Conservation (phyloP, 2,888 invertebrate species). For the Rotaria socialis region DNA sequence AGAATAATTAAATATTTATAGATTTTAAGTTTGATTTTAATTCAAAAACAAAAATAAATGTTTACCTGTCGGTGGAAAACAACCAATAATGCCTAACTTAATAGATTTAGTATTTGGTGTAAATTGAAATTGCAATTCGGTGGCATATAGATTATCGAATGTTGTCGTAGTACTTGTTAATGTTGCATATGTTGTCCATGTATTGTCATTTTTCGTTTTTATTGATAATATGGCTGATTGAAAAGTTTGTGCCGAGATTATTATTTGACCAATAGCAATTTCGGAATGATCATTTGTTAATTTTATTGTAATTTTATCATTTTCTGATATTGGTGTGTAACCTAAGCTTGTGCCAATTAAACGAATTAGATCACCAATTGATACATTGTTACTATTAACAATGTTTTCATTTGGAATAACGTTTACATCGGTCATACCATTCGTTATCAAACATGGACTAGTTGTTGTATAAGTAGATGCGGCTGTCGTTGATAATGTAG, state of each 20-base stretch:
- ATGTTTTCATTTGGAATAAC: background rate
- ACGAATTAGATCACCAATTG: background rate
- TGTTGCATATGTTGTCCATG: background rate
- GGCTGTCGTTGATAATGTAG: background rate
- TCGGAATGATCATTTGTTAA: background rate
- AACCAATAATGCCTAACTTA: background rate
- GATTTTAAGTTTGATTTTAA: background rate
- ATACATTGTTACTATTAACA: background rate
- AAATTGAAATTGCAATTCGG: background rate
- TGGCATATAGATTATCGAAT: constrained; percentile 1
- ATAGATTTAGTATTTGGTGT: background rate
- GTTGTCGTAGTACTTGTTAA: background rate
- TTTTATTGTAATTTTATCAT: background rate
- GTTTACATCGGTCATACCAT: background rate
- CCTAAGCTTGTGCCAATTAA: background rate
- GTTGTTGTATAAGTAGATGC: background rate
- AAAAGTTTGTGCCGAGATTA: background rate
- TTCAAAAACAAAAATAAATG: background rate
- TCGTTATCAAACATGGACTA: background rate
- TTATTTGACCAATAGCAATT: background rate
- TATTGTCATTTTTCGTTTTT: background rate
- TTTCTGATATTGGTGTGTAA: background rate
- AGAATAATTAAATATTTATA: background rate
- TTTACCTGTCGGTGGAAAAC: background rate
- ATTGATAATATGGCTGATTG: background rate